A percentile compares a stretch with the other conserved stretches of the same genome.
phyloP scores from a whole-genome alignment of 2,797 vertebrate species.

The Mycteria americana region DNA sequence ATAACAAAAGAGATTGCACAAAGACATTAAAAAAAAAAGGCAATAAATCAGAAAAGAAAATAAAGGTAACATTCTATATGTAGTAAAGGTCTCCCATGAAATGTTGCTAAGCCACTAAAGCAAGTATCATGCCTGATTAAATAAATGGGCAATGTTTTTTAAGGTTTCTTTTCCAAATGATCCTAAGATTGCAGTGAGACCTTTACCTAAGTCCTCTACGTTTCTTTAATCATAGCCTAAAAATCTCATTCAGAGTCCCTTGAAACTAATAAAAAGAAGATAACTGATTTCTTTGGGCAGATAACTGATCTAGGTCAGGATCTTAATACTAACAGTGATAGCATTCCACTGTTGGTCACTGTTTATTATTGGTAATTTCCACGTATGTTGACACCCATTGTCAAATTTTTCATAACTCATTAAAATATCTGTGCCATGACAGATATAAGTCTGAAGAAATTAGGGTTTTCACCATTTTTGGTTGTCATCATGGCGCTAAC shows the following conservation, averaged over 20 bases:
- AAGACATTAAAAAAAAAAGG: not conserved
- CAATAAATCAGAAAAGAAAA: not conserved
- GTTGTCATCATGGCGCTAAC: not conserved
- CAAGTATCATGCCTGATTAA: not conserved
- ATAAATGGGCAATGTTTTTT: not conserved
- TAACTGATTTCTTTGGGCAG: not conserved
- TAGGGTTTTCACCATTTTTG: not conserved
- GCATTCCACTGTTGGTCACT: not conserved
- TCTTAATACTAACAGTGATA: not conserved
- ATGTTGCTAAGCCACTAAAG: not conserved
- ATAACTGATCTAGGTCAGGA: not conserved
- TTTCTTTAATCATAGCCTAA: not conserved
- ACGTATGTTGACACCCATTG: not conserved
- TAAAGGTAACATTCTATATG: not conserved
- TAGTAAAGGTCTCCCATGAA: not conserved
- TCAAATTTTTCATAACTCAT: not conserved
- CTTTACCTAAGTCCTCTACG: not conserved
- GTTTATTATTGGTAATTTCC: not conserved
- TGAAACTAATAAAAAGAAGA: not conserved
- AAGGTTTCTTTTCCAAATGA: not conserved
- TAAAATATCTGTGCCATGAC: not conserved
- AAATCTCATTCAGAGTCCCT: not conserved
- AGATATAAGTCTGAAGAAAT: not conserved
- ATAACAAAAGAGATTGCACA: not conserved
- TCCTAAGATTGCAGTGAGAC: not conserved